Conservation (phyloP, 2,888 invertebrate species). For the Parnassius glacialis region DNA sequence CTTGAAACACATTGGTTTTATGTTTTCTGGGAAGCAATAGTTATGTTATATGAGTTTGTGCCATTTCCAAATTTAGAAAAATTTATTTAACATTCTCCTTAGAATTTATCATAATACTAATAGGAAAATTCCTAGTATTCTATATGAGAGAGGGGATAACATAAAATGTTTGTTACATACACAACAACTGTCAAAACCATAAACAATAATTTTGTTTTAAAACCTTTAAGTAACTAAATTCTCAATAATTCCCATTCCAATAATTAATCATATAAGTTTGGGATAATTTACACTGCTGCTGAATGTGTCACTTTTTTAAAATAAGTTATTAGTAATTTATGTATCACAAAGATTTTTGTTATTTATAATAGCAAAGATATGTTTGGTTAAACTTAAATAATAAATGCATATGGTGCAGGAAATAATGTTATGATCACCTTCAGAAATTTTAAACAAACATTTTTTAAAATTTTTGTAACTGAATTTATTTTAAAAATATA, state of each 20-base stretch:
- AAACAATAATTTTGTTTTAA: too few species aligned
- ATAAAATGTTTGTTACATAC: too few species aligned
- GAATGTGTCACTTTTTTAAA: background rate
- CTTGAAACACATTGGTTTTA: slow-evolving; percentile 45
- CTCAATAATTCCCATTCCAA: slow-evolving; percentile 21
- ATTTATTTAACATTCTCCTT: slow-evolving; percentile 1
- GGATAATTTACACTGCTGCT: background rate
- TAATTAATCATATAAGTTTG: slow-evolving; percentile 5
- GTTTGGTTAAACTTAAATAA: background rate
- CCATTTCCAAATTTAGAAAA: slow-evolving; percentile 35
- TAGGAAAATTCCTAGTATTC: too few species aligned
- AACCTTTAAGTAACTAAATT: slow-evolving; percentile 9
- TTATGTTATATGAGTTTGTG: slow-evolving; percentile 35
- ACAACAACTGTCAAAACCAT: too few species aligned
- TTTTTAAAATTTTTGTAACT: too few species aligned
- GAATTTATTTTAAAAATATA: too few species aligned
- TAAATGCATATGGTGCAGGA: slow-evolving; percentile 3
- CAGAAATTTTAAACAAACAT: too few species aligned
- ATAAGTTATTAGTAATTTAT: background rate
- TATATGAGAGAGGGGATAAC: too few species aligned
- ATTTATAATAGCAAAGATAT: slow-evolving; percentile 3
- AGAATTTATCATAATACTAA: too few species aligned
- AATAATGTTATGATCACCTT: background rate
- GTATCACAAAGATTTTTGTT: background rate
- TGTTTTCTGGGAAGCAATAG: slow-evolving; percentile 40